phyloP scores from a whole-genome alignment of 2,888 invertebrate species.

The Invenusta paracnida region DNA sequence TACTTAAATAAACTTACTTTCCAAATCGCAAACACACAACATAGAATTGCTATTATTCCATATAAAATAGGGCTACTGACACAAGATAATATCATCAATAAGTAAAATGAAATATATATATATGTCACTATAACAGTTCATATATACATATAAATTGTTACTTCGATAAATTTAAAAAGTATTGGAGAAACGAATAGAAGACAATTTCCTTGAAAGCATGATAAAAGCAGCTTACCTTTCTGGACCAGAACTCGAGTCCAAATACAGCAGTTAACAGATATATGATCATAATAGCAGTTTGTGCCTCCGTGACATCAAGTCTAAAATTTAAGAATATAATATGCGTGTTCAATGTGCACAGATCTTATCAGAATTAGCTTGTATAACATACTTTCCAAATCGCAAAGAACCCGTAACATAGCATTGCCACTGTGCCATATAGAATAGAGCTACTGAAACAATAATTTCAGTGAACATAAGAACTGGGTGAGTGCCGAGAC shows the following conservation, averaged over 20 bases:
- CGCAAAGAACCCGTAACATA: constrained; percentile 79
- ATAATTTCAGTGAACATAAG: constrained; percentile 94
- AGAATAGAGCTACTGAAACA: constrained; percentile 88
- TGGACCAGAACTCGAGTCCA: constrained; percentile 80
- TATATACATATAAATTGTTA: too few relatives aligned
- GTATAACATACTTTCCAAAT: constrained; percentile 59
- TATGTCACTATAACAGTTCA: too few relatives aligned
- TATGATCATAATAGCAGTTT: constrained; percentile 82
- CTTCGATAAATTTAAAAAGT: too few relatives aligned
- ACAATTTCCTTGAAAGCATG: too few relatives aligned
- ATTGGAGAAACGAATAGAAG: too few relatives aligned
- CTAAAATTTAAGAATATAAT: constrained; percentile 56
- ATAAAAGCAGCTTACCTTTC: constrained; percentile 57
- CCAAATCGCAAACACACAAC: too few relatives aligned
- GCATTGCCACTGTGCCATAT: constrained; percentile 98
- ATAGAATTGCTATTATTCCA: too few relatives aligned
- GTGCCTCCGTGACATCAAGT: constrained; percentile 96
- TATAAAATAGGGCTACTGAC: too few relatives aligned
- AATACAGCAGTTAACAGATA: constrained; percentile 79
- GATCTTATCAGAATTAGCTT: background rate
- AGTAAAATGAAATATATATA: too few relatives aligned
- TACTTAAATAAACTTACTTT: too few relatives aligned
- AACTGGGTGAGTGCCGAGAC: constrained; percentile 81
- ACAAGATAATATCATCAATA: too few relatives aligned
- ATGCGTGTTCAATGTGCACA: too few relatives aligned